These are phyloP conservation scores for Muscicapa adusta DNA, from an alignment of 2,113 vertebrate genomes.

Conservation along the genomic window DNA sequence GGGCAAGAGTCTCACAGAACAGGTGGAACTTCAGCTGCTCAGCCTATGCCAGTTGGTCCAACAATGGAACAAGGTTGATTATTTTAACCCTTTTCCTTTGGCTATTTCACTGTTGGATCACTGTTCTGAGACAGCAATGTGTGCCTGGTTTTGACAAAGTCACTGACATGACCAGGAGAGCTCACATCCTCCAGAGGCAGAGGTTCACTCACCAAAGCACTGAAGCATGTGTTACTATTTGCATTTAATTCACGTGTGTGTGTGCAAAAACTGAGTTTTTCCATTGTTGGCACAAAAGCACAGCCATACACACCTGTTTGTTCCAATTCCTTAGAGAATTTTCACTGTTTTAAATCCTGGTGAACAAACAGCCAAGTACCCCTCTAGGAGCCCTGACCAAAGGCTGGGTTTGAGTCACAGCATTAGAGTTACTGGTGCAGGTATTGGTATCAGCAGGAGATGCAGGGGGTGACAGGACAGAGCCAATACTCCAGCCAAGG, in stretches of 20 bases:
- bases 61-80: rapidly evolving
- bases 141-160: neutral
- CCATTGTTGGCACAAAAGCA: neutral
- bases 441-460: rapidly evolving
- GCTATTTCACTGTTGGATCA: neutral
- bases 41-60: neutral
- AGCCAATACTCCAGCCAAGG: neutral
- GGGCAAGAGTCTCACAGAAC: neutral
- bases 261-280: neutral
- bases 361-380: neutral
- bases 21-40: neutral
- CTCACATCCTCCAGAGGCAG: rapidly evolving
- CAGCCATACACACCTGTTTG: neutral
- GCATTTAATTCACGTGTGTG: rapidly evolving
- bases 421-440: rapidly evolving
- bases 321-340: neutral
- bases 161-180: neutral
- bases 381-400: neutral
- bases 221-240: neutral
- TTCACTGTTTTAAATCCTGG: neutral
- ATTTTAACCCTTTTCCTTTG: neutral
- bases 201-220: neutral
- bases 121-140: rapidly evolving
- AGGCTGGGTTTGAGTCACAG: neutral
- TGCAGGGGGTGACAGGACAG: neutral